A percentile compares a stretch with the other conserved stretches of the same genome.
These are phyloP conservation scores for Myripristis jacobus DNA, from an alignment of 2,797 vertebrate species.

Conservation along the genomic window DNA sequence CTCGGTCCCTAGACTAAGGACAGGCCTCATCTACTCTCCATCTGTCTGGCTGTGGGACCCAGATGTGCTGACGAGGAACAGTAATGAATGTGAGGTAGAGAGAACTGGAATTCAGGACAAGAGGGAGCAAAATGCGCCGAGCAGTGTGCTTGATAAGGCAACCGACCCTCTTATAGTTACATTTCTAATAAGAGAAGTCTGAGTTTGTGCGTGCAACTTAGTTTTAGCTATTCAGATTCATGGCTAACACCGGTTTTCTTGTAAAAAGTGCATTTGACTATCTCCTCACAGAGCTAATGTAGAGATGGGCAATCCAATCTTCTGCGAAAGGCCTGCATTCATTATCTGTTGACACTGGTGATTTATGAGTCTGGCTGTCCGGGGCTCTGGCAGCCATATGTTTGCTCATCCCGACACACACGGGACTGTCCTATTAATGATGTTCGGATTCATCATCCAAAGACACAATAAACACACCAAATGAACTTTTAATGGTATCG, in stretches of 20 bases:
- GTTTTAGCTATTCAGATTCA: conserved; percentile 12
- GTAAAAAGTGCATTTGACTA: conserved; percentile 43
- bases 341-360: conserved; percentile 75
- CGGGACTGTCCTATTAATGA: conserved; percentile 55
- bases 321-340: conserved; percentile 65
- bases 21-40: conserved; percentile 68
- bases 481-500: conserved; percentile 66
- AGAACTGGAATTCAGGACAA: conserved; percentile 26
- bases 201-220: not conserved
- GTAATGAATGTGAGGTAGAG: conserved; percentile 46
- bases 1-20: conserved; percentile 54
- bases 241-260: conserved; percentile 41
- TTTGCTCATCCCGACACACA: conserved; percentile 51
- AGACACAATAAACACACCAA: conserved; percentile 60
- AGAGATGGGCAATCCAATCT: conserved; percentile 56
- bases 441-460: conserved; percentile 67
- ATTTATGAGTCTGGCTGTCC: conserved; percentile 70
- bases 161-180: not conserved
- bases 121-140: conserved; percentile 7
- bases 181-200: conserved; percentile 9
- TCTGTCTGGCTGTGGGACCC: conserved; percentile 60
- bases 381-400: conserved; percentile 69
- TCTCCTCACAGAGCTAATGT: conserved; percentile 37
- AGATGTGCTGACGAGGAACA: conserved; percentile 62
- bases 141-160: not conserved